Evolutionary conservation across 1,140 invertebrate species (phyloP), one percentile per base, ranked within the genome.

Genomic region (Cotesia chilonis): DNA sequence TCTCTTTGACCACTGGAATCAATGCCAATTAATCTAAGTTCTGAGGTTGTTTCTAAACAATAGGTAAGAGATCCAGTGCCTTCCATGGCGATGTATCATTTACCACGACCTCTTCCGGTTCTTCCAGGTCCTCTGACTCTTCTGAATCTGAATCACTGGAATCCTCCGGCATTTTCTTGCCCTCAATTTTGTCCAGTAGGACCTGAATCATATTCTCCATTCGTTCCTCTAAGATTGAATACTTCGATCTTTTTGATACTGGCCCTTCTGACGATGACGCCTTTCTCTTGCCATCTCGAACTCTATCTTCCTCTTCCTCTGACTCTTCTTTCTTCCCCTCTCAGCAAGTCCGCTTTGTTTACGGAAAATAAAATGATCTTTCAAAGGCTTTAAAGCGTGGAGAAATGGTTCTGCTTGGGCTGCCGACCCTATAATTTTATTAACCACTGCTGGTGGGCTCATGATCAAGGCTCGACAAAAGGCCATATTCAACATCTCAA

Each of bases 401-500:
- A 71, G 4, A 59, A 76, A 71, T 4, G 70, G 2, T 17, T 74
- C 65, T 36, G 73, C 51, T 10, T 68, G 64, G 1, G 2, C 5
- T 3, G 71, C 68, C 0, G 78, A 81, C 17, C 76, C 77, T 60
- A 72, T 63, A 12, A 79, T 52, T 71, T 67, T 76, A 20, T 70
- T 73, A 5, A 75, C 64, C 9, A 81, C 4, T 0, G 68, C 12
- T n/a, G 74, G 73, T 12, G 77, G 76, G 35, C 76, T 75, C 3
- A 78, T 73, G 28, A 81, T 78, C 0, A 80, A 38, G 0, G 73
- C 78, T 57, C 74, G 70, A 60, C 73, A 69, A 41, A 80, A 78
- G 4, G 77, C 57, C 77, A 78, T 80, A 4, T 70, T 55, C n/a
- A 81, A 63, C 76, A 81, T 77, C 20, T 64, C 69, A 9, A 77